Evolutionary conservation across 2,888 invertebrate species (phyloP), one percentile per base, ranked within the genome.

Genomic region (Parnassius glacialis): DNA sequence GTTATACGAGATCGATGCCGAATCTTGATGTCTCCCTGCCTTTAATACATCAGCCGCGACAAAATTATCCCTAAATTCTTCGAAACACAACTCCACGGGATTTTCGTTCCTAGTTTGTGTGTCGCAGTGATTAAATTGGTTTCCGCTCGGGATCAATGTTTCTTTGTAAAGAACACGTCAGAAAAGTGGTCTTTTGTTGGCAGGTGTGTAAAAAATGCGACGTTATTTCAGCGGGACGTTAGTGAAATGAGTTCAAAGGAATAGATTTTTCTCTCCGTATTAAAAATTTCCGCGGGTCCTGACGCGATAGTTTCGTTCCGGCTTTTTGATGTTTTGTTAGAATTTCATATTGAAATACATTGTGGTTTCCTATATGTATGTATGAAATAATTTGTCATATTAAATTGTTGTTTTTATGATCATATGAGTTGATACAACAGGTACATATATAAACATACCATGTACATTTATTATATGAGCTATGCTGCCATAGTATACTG

Each of bases 121-220:
- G 45, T 9, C 11, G 48, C 20, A 70, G 60, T 61, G 72, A 61
- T 62, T 42, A 62, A 47, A 66, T 66, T 68, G 42, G 60, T 50
- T 64, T 64, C 61, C 7, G 9, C 10, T 44, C 48, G 16, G 10
- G 59, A 52, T 66, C 64, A 69, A 68, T 41, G 67, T 73, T 67
- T 61, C 52, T 66, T 73, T 70, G 76, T 68, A 59, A 62, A 71
- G 69, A 70, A 67, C 71, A 70, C 71, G 74, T 72, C 70, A 72
- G 75, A 71, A 74, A 80, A 79, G 76, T 74, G 74, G 73, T 71
- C 69, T 72, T 77, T 80, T 81, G 78, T 80, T 74, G 80, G 73
- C 78, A 82, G 81, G 83, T 84, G 79, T 74, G 78, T 80, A 80
- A 83, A 81, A 82, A 81, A 77, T 76, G 74, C 71, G 71, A 69